Conservation (phyloP, 2,113 vertebrate genomes). For the Stigmatopora nigra region DNA sequence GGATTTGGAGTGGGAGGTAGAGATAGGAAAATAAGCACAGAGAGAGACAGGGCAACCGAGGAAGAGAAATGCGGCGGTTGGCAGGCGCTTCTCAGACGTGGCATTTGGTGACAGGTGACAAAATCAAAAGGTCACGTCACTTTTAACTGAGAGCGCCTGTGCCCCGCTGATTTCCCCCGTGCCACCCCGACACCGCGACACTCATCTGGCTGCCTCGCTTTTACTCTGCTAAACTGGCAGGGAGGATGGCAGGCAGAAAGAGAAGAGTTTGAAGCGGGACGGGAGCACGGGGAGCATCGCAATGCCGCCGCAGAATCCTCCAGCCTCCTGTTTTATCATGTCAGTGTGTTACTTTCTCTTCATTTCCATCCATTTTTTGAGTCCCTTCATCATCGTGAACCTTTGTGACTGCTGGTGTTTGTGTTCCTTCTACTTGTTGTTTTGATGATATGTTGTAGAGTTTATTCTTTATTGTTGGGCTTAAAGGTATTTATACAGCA, state of each 20-base stretch:
- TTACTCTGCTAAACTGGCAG: slow-evolving; percentile 62
- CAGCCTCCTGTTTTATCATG: slow-evolving; percentile 60
- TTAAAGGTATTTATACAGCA: slow-evolving; percentile 12
- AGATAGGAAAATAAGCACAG: slow-evolving; percentile 55
- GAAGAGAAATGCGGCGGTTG: slow-evolving; percentile 57
- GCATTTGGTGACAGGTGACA: slow-evolving; percentile 89
- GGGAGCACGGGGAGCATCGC: slow-evolving; percentile 63
- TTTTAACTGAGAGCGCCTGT: slow-evolving; percentile 94
- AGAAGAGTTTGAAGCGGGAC: slow-evolving; percentile 66
- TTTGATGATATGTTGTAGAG: slow-evolving; percentile 51
- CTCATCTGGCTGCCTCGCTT: slow-evolving; percentile 51
- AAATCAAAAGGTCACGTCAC: slow-evolving; percentile 97
- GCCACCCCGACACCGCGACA: slow-evolving; percentile 63
- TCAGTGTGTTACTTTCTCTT: slow-evolving; percentile 39
- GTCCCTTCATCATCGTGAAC: slow-evolving; percentile 66
- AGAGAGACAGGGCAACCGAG: slow-evolving; percentile 48
- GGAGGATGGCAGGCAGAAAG: slow-evolving; percentile 63
- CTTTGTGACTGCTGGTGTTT: slow-evolving; percentile 66
- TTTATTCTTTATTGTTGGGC: slow-evolving; percentile 33
- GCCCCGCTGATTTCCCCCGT: slow-evolving; percentile 92
- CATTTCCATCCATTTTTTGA: slow-evolving; percentile 44
- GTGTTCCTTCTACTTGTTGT: slow-evolving; percentile 52
- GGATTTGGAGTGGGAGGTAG: slow-evolving; percentile 57
- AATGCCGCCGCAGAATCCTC: slow-evolving; percentile 55
- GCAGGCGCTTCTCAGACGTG: slow-evolving; percentile 71